Evolutionary conservation across 2,113 vertebrate genomes (phyloP), one percentile per base, ranked within the genome.

Genomic region (Corvus hawaiiensis): DNA sequence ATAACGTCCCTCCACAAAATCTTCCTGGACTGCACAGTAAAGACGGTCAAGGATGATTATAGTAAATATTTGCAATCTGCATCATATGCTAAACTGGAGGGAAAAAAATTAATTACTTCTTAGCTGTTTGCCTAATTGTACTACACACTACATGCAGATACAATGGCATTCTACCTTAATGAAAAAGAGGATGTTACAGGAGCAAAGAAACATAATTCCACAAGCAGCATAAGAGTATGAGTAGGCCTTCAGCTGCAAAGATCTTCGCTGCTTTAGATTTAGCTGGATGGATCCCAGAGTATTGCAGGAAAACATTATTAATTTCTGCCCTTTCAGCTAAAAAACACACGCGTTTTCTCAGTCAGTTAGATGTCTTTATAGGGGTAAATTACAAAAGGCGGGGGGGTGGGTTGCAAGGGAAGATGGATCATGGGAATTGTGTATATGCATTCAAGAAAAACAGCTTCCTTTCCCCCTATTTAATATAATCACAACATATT

Each of bases 241-340:
- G 56, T 37, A 95, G 92, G 93, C 83, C 92, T 90, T 27, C 92
- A 87, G 64, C 76, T 88, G 83, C 28, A 86, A 78, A 87, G 44
- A 20, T 43, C 56, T 72, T 79, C 64, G 30, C 27, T 59, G 27
- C 20, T 81, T 91, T 83, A 44, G 49, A 46, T 81, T 81, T 69
- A 90, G 69, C 43, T 81, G 84, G 52, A 84, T 24, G 18, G 56
- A 49, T 77, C n/a, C 52, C 52, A 84, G 75, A 75, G 56, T 68
- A 82, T 89, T 80, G 41, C 49, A 86, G 41, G 79, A 78, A 58
- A 72, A 54, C 16, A 17, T 9, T 92, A 74, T 44, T 90, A 75
- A 58, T 94, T 86, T 94, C 76, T 90, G n/a, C 39, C 37, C 52
- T 79, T 77, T 90, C 71, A 83, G 39, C 39, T 91, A 91, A 92